Evolutionary conservation across 1,140 invertebrate species (phyloP), one percentile per base, ranked within the genome.

Genomic region (Megalonaias nervosa): DNA sequence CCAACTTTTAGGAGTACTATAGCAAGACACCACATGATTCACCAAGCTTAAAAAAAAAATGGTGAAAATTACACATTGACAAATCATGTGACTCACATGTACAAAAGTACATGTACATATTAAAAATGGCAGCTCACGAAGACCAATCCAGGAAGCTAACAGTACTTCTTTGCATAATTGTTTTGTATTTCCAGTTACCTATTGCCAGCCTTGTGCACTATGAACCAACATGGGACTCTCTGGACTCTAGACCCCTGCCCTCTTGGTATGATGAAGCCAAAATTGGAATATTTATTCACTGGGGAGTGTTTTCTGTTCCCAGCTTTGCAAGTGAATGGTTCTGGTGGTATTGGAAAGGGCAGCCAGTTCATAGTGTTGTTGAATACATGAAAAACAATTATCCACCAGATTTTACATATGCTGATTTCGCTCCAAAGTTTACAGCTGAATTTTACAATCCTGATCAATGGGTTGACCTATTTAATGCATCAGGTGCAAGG

Each of bases 201-300:
- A 5, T 48, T 15, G 16, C 2, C 16, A 65, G 21, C 12, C 14
- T 56, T 17, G 64, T 58, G 21, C 71, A 72, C 57, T 86, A 85
- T 76, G 57, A 83, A 64, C 85, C 85, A 0, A 84, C 81, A 26
- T 91, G 90, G 90, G 62, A 80, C 0, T 91, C 90, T n/a, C 67
- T 91, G 56, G 90, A 91, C 72, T 82, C 77, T 0, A 81, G 90
- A 14, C 89, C 90, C 0, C 71, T 90, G 31, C 90, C 90, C 0
- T 19, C 31, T 6, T 91, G 90, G 90, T 91, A 86, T 74, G 90
- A 91, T 66, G 82, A 90, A 11, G 85, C 83, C 23, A 91, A 91
- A 82, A 81, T 91, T 61, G 90, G 90, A 14, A 91, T 91, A 62
- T 91, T 91, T 77, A 74, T 91, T 14, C 90, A 91, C 75, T 91